These are phyloP conservation scores for Eleutherodactylus coqui DNA, from an alignment of 2,797 vertebrate species.

Conservation along the genomic window DNA sequence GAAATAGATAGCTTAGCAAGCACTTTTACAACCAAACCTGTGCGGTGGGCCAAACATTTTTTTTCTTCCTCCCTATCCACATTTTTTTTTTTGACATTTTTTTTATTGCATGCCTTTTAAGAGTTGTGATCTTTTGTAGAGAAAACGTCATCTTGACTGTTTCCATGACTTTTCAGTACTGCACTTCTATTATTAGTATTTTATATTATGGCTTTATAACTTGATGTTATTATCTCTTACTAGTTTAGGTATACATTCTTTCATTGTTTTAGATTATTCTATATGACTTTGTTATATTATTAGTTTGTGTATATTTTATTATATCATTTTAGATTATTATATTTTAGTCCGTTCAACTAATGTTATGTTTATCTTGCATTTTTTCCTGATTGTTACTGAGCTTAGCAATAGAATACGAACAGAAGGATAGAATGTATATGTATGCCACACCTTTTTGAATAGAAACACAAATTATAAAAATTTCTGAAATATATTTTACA, in stretches of 20 bases:
- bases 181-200: neutral
- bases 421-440: too few relatives aligned
- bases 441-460: too few relatives aligned
- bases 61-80: slow-evolving; percentile 70
- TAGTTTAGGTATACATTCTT: neutral
- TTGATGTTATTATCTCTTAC: neutral
- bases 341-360: neutral
- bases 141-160: slow-evolving; percentile 57
- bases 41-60: slow-evolving; percentile 80
- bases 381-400: neutral
- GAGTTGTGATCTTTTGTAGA: neutral
- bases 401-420: neutral
- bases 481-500: too few relatives aligned
- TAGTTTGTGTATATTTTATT: neutral
- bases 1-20: slow-evolving; percentile 99
- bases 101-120: slow-evolving; percentile 66
- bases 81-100: slow-evolving; percentile 59
- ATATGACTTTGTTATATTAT: neutral
- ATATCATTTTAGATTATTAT: neutral
- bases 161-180: slow-evolving; percentile 52
- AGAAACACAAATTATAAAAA: too few relatives aligned
- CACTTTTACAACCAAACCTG: slow-evolving; percentile 87
- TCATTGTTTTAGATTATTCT: neutral
- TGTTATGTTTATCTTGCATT: neutral
- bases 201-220: neutral